phyloP scores from a whole-genome alignment of 2,797 vertebrate genomes.

The Pangasius sanitwongsei region DNA sequence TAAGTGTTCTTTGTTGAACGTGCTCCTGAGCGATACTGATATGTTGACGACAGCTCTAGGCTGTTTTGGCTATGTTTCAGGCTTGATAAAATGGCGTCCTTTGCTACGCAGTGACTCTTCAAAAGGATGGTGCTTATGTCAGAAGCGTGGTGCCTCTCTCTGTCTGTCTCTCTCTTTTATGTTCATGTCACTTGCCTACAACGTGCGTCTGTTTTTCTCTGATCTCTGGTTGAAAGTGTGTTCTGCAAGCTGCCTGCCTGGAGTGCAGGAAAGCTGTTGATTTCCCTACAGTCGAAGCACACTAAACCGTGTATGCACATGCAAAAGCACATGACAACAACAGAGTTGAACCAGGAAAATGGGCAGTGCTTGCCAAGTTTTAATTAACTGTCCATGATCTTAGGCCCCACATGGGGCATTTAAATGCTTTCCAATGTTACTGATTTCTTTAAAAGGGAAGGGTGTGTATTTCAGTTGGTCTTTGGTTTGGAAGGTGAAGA shows the following conservation, averaged over 20 bases:
- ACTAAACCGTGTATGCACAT: slow-evolving; percentile 51
- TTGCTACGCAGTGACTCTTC: slow-evolving; percentile 77
- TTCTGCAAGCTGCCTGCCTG: slow-evolving; percentile 33
- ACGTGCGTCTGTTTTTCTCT: background rate
- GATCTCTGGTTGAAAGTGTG: slow-evolving; percentile 36
- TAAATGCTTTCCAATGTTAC: slow-evolving; percentile 13
- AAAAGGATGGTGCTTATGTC: slow-evolving; percentile 66
- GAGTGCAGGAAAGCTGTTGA: slow-evolving; percentile 29
- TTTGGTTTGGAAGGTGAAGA: slow-evolving; percentile 23
- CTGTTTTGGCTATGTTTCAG: slow-evolving; percentile 84
- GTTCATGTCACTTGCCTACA: slow-evolving; percentile 40
- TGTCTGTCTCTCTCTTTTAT: slow-evolving; percentile 11
- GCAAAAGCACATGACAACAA: slow-evolving; percentile 49
- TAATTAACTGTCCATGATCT: slow-evolving; percentile 36
- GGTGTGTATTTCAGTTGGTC: slow-evolving; percentile 1
- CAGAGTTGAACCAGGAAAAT: slow-evolving; percentile 37
- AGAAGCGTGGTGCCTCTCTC: slow-evolving; percentile 29
- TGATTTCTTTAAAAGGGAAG: slow-evolving; percentile 31
- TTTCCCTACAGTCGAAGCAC: slow-evolving; percentile 35
- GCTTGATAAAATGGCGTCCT: slow-evolving; percentile 93
- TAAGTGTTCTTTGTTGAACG: background rate
- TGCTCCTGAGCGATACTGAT: slow-evolving; percentile 8
- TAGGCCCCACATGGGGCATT: slow-evolving; percentile 41
- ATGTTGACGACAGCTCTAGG: slow-evolving; percentile 74
- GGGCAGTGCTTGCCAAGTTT: slow-evolving; percentile 32